Evolutionary conservation across 2,888 invertebrate species (phyloP).

Genomic region (Plemyria rubiginata): DNA sequence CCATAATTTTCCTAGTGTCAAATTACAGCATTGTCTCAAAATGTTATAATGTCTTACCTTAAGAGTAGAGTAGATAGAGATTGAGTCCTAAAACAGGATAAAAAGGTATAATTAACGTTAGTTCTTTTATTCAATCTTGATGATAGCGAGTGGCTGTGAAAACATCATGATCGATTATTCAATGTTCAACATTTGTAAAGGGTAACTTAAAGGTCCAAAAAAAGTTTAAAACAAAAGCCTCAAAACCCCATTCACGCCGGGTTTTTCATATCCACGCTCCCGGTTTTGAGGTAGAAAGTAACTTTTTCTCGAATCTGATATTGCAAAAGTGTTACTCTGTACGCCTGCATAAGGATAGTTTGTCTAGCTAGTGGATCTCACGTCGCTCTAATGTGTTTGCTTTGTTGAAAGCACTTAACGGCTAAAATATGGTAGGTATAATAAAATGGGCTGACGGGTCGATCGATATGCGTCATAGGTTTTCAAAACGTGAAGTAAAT

Average conservation of each 20-base stretch:
- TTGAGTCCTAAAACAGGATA: not conserved
- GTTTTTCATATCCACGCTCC: not conserved
- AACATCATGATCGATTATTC: not conserved
- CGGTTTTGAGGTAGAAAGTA: not conserved
- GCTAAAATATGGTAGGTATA: constrained; percentile 28
- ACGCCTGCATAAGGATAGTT: constrained; percentile 26
- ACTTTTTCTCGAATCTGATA: constrained; percentile 21
- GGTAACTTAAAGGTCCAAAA: not conserved
- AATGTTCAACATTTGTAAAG: not conserved
- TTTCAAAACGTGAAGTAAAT: not conserved
- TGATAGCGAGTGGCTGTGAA: not conserved
- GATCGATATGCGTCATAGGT: constrained; percentile 4
- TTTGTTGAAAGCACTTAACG: constrained; percentile 33
- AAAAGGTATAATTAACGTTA: not conserved
- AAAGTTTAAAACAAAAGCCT: not conserved
- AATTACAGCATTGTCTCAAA: not conserved
- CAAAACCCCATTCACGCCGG: not conserved
- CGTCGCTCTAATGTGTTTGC: constrained; percentile 33
- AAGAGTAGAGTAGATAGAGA: not conserved
- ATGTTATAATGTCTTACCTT: not conserved
- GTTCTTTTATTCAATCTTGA: not conserved
- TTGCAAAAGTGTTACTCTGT: constrained; percentile 24
- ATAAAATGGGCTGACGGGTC: constrained; percentile 18
- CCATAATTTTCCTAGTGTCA: not conserved
- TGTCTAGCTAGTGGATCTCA: constrained; percentile 29